Evolutionary conservation across 2,888 invertebrate species (phyloP), one percentile per base, ranked within the genome.

Genomic region (Ophioninae sp.): DNA sequence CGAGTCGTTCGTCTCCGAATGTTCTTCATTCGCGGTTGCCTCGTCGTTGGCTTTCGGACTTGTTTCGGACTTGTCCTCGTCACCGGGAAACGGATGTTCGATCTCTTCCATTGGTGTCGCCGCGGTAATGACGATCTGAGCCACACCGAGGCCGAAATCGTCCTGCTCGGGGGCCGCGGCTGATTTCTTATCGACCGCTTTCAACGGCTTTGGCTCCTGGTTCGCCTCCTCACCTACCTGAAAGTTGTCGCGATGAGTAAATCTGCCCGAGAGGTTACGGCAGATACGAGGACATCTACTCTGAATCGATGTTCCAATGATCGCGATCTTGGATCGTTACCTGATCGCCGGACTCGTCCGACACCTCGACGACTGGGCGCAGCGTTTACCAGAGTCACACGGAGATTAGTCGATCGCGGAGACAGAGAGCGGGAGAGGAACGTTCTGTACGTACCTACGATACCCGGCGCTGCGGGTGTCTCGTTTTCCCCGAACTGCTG

Each of bases 31-130:
- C 17, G 65, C 30, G 7, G 76, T 75, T 0, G 86, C 81, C 67
- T 76, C 82, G 56, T 88, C 88, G 2, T 76, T 77, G 0, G 88
- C 84, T 69, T 89, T 87, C 0, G 70, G 85, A 39, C 85, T 83
- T 1, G 88, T 87, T 17, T 88, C 87, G 50, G 87, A 87, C 3
- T 90, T 85, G 76, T 92, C 91, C 30, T 93, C 92, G 8, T 93
- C 91, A 5, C 96, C 95, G 17, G 97, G 97, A 93, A 97, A 97
- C 56, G 96, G 95, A 91, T 95, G 96, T 87, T 97, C 97, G 61
- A 96, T 95, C 91, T 97, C 97, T 93, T 98, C 98, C 96, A 97
- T 97, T 65, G 98, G 98, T 64, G 98, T 98, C 86, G 98, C 98
- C 77, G 98, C 98, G 68, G 98, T 98, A 93, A 98, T 98, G 82